phyloP scores from a whole-genome alignment of 2,797 vertebrate species.

The Sciurus vulgaris region DNA sequence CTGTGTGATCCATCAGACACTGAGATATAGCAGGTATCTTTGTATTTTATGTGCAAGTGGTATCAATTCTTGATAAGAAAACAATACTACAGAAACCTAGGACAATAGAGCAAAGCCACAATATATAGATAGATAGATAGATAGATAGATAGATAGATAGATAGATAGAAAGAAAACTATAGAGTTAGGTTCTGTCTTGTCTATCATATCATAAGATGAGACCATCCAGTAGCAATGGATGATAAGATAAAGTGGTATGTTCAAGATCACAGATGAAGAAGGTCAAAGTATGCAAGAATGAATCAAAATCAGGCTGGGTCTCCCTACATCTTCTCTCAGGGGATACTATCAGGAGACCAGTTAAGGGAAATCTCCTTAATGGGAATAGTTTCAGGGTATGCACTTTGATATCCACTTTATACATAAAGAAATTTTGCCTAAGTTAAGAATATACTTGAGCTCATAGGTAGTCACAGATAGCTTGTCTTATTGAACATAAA shows the following conservation, averaged over 20 bases:
- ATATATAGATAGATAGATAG: background rate
- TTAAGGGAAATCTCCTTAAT: accelerated
- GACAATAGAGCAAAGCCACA: background rate
- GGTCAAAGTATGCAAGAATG: background rate
- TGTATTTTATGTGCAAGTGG: background rate
- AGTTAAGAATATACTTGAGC: background rate
- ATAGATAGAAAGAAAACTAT: background rate
- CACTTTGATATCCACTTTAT: background rate
- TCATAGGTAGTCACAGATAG: background rate
- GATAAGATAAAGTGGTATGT: background rate
- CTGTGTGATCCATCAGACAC: background rate
- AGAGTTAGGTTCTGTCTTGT: background rate
- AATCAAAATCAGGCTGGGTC: background rate
- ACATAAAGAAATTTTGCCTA: background rate
- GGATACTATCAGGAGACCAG: background rate
- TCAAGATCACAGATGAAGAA: background rate
- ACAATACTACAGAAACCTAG: background rate
- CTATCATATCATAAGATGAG: background rate
- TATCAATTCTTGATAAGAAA: background rate
- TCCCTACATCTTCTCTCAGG: background rate
- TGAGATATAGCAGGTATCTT: background rate
- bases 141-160: no score
- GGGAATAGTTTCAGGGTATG: background rate
- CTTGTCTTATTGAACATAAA: background rate
- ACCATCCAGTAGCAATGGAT: background rate